Conservation (phyloP, 1,140 invertebrate genomes). For the Trissolcus basalis region DNA sequence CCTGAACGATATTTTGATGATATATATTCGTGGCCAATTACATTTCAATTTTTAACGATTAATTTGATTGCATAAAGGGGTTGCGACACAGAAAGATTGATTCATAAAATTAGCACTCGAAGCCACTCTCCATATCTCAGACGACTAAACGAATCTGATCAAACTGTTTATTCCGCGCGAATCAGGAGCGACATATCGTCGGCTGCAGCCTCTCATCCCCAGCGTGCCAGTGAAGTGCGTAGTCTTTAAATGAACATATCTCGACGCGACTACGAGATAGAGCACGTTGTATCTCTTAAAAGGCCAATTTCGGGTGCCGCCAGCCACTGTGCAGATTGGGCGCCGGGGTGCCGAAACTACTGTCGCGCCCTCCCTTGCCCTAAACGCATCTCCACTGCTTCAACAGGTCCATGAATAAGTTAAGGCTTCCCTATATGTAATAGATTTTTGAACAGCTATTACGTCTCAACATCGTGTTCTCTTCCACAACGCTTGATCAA, state of each 20-base stretch:
- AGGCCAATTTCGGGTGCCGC: conserved; percentile 75
- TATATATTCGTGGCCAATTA: too few relatives aligned
- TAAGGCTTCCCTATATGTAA: conserved; percentile 64
- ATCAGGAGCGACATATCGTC: conserved; percentile 32
- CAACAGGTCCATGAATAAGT: conserved; percentile 77
- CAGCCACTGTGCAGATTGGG: conserved; percentile 69
- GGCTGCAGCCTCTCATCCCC: conserved; percentile 6
- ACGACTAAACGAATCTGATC: conserved; percentile 36
- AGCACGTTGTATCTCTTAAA: conserved; percentile 66
- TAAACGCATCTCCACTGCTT: conserved; percentile 75
- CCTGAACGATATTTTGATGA: too few relatives aligned
- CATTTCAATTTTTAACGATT: not conserved
- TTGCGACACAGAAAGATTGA: conserved; percentile 42
- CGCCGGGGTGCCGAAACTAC: conserved; percentile 69
- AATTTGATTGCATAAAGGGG: not conserved
- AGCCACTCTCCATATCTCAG: conserved; percentile 9
- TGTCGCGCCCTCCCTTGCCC: conserved; percentile 65
- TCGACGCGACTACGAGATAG: conserved; percentile 30
- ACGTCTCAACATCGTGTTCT: conserved; percentile 34
- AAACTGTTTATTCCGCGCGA: conserved; percentile 50
- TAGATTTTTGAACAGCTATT: conserved; percentile 64
- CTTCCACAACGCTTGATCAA: conserved; percentile 33
- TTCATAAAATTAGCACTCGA: conserved; percentile 38
- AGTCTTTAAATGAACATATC: conserved; percentile 49
- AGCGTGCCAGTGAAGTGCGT: conserved; percentile 1